Evolutionary conservation across 1,140 invertebrate species (phyloP).

Genomic region (Zophobas atratus): DNA sequence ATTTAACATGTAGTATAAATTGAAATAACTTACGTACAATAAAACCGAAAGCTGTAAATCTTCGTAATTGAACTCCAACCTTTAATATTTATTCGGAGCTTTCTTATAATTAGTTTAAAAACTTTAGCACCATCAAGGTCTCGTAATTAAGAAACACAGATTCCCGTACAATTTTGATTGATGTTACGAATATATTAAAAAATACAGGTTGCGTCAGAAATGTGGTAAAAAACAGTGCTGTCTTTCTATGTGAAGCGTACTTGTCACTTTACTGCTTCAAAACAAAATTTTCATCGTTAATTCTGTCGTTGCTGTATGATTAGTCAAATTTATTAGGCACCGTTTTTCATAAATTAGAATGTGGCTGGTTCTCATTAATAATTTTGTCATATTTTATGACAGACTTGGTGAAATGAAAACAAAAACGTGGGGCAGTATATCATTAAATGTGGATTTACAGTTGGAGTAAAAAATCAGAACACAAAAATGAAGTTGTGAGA

Average conservation of each 20-base stretch:
- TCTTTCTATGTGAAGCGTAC: constrained; percentile 1
- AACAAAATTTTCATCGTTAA: constrained; percentile 8
- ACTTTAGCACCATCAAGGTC: background rate
- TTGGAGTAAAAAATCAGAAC: no score
- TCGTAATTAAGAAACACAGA: background rate
- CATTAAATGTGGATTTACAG: no score
- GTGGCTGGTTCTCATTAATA: background rate
- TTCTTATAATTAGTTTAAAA: background rate
- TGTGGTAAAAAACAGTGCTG: background rate
- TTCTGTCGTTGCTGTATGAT: background rate
- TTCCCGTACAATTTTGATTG: background rate
- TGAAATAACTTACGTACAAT: constrained; percentile 5
- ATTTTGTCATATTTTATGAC: background rate
- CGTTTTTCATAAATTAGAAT: background rate
- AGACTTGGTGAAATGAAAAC: background rate
- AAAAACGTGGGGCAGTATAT: background rate
- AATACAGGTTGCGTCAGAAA: background rate
- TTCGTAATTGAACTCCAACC: constrained; percentile 1
- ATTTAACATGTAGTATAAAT: constrained; percentile 3
- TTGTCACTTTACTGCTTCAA: constrained; percentile 6
- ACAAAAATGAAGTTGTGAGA: no score
- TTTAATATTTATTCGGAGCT: background rate
- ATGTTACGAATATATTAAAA: constrained; percentile 11
- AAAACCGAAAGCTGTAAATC: constrained; percentile 5
- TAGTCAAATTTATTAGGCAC: background rate